Evolutionary conservation across 1,140 invertebrate genomes (phyloP).

Genomic region (Papilio polytes): DNA sequence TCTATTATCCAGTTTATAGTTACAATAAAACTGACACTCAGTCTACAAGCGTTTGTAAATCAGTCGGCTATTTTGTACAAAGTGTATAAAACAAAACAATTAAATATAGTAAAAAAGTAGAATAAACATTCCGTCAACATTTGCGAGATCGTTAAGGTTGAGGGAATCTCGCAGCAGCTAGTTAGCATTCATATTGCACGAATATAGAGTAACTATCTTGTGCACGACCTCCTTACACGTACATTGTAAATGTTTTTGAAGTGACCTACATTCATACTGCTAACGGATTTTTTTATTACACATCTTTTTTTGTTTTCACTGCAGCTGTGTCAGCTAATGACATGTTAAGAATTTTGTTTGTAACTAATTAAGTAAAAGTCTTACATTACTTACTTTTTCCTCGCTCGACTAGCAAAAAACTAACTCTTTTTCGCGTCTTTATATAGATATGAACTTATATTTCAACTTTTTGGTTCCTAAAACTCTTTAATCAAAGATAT

Average conservation of each 20-base stretch:
- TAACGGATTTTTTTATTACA: conserved; percentile 27
- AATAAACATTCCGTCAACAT: not conserved
- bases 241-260: conserved; percentile 25
- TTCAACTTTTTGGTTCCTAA: no score
- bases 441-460: no score
- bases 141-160: conserved; percentile 7
- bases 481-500: no score
- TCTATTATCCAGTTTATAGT: no score
- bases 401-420: not conserved
- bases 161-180: not conserved
- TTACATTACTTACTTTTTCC: not conserved
- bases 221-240: conserved; percentile 1
- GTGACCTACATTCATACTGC: conserved; percentile 6
- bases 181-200: conserved; percentile 12
- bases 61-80: not conserved
- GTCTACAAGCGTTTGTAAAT: no score
- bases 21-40: no score
- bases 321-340: not conserved
- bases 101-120: not conserved
- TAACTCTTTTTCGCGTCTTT: no score
- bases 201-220: conserved; percentile 10
- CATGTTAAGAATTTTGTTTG: not conserved
- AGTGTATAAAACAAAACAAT: not conserved
- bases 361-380: not conserved
- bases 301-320: not conserved